Conservation (phyloP, 2,888 invertebrate species). For the Drosophila meridiana region DNA sequence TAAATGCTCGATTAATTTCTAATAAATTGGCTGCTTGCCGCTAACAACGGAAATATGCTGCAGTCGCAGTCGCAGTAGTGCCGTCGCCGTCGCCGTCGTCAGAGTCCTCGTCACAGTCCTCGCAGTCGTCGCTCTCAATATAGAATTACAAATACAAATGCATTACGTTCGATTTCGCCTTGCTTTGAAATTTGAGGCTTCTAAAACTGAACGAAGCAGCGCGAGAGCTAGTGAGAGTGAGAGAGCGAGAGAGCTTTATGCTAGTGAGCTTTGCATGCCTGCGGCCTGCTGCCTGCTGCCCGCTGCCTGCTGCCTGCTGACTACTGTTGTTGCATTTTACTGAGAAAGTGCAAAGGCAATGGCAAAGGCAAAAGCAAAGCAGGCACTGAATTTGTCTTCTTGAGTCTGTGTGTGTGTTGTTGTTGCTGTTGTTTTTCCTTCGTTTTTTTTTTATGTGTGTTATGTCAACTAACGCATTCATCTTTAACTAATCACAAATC, state of each 20-base stretch:
- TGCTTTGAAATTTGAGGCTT: constrained; percentile 71
- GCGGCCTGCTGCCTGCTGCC: not conserved
- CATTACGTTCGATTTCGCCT: constrained; percentile 48
- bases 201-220: constrained; percentile 37
- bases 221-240: not conserved
- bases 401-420: constrained; percentile 8
- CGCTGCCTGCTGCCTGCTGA: not conserved
- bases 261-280: constrained; percentile 21
- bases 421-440: constrained; percentile 5
- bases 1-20: constrained; percentile 82
- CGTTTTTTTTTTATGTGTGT: constrained; percentile 11
- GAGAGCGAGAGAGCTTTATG: not conserved
- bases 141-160: constrained; percentile 70
- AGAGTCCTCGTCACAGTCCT: not conserved
- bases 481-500: constrained; percentile 53
- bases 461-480: constrained; percentile 55
- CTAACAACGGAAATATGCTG: constrained; percentile 60
- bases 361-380: constrained; percentile 46
- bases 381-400: constrained; percentile 62
- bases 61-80: constrained; percentile 48
- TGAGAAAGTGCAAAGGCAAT: constrained; percentile 50
- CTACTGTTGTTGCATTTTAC: constrained; percentile 48
- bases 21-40: constrained; percentile 71
- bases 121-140: constrained; percentile 23
- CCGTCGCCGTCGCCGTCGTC: not conserved